A percentile compares a stretch with the other conserved stretches of the same genome.
These are phyloP conservation scores for Corythaixoides concolor DNA, from an alignment of 2,113 vertebrate species.

Conservation along the genomic window DNA sequence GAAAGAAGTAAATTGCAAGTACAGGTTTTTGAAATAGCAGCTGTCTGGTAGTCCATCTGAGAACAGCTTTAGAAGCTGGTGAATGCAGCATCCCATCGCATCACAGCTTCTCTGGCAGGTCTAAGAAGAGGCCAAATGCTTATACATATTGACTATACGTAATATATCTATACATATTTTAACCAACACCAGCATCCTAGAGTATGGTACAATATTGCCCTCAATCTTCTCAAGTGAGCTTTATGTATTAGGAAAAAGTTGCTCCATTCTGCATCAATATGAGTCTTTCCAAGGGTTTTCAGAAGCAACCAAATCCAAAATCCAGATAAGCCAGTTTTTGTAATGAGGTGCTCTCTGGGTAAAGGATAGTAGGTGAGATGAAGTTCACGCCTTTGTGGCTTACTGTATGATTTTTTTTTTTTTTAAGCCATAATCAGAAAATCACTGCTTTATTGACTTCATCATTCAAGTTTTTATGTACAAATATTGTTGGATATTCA, in stretches of 20 bases:
- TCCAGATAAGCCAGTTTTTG: not conserved
- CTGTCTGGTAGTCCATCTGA: not conserved
- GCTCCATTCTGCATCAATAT: not conserved
- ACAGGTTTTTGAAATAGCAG: not conserved
- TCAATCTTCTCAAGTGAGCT: not conserved
- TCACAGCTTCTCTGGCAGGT: not conserved
- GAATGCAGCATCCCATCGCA: not conserved
- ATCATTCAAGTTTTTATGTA: not conserved
- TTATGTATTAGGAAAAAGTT: not conserved
- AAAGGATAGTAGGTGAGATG: not conserved
- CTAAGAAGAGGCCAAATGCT: not conserved
- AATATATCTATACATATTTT: not conserved
- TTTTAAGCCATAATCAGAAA: accelerated
- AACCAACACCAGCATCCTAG: not conserved
- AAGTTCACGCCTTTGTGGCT: not conserved
- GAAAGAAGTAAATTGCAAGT: not conserved
- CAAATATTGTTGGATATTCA: not conserved
- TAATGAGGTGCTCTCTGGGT: not conserved
- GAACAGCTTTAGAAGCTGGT: not conserved
- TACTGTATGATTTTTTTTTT: not conserved
- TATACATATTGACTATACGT: not conserved
- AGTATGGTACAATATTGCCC: not conserved
- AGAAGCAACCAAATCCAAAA: not conserved
- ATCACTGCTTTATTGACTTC: not conserved
- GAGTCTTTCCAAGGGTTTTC: not conserved